These are phyloP conservation scores for Eubasilissa regina DNA, from an alignment of 1,140 invertebrate species.

Conservation along the genomic window DNA sequence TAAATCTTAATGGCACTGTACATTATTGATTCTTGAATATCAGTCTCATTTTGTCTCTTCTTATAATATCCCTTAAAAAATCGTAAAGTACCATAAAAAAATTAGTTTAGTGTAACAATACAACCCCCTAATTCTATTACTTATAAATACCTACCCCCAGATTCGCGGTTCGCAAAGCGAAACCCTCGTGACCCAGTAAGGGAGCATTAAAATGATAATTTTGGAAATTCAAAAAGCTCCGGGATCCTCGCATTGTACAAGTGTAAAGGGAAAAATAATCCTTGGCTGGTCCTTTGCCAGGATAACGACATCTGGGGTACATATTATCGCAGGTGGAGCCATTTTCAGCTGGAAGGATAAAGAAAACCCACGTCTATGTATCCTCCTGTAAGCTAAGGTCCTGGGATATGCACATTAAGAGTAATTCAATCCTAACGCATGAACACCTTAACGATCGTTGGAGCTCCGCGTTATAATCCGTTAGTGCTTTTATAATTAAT, in stretches of 20 bases:
- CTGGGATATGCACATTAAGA: conserved; percentile 4
- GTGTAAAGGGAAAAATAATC: conserved; percentile 20
- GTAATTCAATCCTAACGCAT: conserved; percentile 14
- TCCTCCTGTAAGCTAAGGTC: not conserved
- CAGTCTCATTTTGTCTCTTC: too few relatives aligned
- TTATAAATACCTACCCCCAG: too few relatives aligned
- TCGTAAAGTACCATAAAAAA: too few relatives aligned
- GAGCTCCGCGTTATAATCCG: not conserved
- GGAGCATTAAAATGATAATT: conserved; percentile 18
- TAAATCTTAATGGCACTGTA: too few relatives aligned
- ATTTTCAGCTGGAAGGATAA: conserved; percentile 9
- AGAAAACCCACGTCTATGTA: not conserved
- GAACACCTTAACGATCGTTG: conserved; percentile 1
- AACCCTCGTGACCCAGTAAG: too few relatives aligned
- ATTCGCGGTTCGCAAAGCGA: too few relatives aligned
- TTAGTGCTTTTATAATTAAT: not conserved
- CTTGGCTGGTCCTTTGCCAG: conserved; percentile 14
- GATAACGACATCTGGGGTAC: conserved; percentile 10
- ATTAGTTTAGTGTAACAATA: too few relatives aligned
- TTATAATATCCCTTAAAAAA: too few relatives aligned
- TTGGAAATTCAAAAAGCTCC: not conserved
- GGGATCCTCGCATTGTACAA: not conserved
- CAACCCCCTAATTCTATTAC: too few relatives aligned
- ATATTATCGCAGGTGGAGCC: conserved; percentile 1
- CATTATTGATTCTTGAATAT: too few relatives aligned